A percentile compares a stretch with the other conserved stretches of the same genome.
These are phyloP conservation scores for Protosalanx chinensis DNA, from an alignment of 2,797 vertebrate species.

Conservation along the genomic window DNA sequence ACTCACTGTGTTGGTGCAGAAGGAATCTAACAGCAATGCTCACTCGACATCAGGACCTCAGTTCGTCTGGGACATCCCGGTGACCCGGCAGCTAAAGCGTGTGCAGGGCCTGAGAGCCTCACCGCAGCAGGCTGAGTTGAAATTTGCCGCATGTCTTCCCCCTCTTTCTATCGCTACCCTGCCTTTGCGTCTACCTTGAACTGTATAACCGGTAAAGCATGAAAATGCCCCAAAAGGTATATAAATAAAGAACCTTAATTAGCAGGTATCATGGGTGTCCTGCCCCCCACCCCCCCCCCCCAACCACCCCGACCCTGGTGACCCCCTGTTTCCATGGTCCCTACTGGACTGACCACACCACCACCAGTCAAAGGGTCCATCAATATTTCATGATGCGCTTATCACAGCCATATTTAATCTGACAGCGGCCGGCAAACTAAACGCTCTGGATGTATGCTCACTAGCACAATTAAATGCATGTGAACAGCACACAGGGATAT, in stretches of 20 bases:
- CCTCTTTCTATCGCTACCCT: neutral
- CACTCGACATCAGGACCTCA: no score
- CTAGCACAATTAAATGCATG: neutral
- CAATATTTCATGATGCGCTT: constrained; percentile 14
- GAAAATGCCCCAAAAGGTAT: no score
- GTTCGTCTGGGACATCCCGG: no score
- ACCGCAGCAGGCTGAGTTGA: neutral
- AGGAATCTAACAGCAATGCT: no score
- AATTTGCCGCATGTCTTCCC: neutral
- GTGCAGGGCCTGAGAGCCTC: no score
- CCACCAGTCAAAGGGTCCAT: constrained; percentile 11
- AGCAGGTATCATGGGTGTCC: no score
- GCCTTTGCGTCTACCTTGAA: neutral
- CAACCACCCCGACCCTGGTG: neutral
- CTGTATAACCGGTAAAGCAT: neutral
- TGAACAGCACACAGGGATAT: neutral
- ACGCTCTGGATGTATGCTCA: neutral
- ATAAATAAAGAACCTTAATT: no score
- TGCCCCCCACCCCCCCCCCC: no score
- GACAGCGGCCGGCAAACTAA: constrained; percentile 3
- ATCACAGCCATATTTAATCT: constrained; percentile 5
- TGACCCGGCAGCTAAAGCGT: no score
- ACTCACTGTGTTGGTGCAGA: no score
- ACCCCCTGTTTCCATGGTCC: neutral
- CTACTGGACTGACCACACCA: neutral